A percentile compares a stretch with the other conserved stretches of the same genome.
Evolutionary conservation across 2,113 vertebrate genomes (phyloP).

Genomic region (Cinclus mexicanus): DNA sequence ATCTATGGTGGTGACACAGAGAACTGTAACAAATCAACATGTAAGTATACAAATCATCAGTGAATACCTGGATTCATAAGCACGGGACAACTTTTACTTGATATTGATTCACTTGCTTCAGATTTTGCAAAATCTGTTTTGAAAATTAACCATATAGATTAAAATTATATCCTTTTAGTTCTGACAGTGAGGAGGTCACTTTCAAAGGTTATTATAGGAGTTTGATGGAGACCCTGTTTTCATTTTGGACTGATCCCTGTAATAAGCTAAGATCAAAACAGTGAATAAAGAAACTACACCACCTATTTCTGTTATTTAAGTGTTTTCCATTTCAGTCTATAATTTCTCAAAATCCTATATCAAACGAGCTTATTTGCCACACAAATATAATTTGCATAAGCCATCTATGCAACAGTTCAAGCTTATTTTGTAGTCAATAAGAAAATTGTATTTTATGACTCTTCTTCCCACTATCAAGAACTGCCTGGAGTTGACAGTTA

Average conservation of each 20-base stretch:
- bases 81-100: not conserved
- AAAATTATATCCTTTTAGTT: not conserved
- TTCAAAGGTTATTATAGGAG: not conserved
- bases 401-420: not conserved
- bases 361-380: not conserved
- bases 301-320: not conserved
- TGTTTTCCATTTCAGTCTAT: not conserved
- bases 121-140: not conserved
- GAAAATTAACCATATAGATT: not conserved
- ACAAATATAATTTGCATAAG: not conserved
- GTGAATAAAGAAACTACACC: not conserved
- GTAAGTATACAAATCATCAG: not conserved
- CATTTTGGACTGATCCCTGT: not conserved
- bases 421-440: not conserved
- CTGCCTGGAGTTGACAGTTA: not conserved
- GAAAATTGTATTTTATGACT: not conserved
- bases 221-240: not conserved
- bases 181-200: not conserved
- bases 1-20: not conserved
- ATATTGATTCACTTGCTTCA: not conserved
- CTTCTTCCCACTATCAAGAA: not conserved
- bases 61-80: not conserved
- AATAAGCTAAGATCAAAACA: not conserved
- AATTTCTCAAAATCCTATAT: not conserved
- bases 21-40: not conserved